Conservation (phyloP, 2,888 invertebrate species). For the Eilema sororculum region DNA sequence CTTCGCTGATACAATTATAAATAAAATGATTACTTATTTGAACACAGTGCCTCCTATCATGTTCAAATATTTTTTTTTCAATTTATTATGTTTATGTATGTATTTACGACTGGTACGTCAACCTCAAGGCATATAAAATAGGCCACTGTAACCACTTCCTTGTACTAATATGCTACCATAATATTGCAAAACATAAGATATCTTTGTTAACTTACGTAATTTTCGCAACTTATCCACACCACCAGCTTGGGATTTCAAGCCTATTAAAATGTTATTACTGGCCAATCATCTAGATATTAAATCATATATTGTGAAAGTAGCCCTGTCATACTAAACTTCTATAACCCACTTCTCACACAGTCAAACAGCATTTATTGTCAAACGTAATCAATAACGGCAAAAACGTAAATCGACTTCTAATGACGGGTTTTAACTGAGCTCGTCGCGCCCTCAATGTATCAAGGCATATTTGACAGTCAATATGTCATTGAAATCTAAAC, state of each 20-base stretch:
- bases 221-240: not conserved
- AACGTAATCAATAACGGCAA: constrained; percentile 74
- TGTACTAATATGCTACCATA: too few relatives aligned
- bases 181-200: too few relatives aligned
- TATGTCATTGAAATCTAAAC: constrained; percentile 76
- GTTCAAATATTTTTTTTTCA: not conserved
- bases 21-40: not conserved
- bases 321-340: constrained; percentile 40
- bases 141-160: too few relatives aligned
- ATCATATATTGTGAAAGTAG: constrained; percentile 52
- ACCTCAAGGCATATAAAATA: too few relatives aligned
- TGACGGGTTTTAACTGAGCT: constrained; percentile 74
- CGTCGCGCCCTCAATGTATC: constrained; percentile 72
- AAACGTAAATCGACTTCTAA: constrained; percentile 74
- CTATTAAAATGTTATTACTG: not conserved
- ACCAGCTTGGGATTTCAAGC: not conserved
- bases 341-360: constrained; percentile 69
- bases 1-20: not conserved
- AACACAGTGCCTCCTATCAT: not conserved
- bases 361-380: constrained; percentile 73
- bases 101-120: too few relatives aligned
- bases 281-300: not conserved
- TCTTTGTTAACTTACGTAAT: not conserved
- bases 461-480: constrained; percentile 70
- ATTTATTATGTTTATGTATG: not conserved